phyloP scores from a whole-genome alignment of 2,888 invertebrate genomes.

The Heliconius aoede region DNA sequence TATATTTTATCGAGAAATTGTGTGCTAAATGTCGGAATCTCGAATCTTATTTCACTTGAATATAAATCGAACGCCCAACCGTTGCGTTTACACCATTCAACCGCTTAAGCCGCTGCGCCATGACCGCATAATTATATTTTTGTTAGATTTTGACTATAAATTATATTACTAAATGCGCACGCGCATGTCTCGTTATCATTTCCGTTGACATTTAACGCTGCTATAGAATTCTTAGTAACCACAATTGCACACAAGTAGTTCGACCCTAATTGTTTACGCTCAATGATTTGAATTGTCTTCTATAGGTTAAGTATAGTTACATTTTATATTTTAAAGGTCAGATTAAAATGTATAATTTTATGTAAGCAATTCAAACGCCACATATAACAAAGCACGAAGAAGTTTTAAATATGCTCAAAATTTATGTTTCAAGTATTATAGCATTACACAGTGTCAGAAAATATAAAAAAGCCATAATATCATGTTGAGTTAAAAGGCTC shows the following conservation, averaged over 20 bases:
- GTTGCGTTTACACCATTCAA: neutral
- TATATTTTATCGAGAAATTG: too few species aligned
- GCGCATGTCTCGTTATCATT: constrained; percentile 59
- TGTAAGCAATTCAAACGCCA: neutral
- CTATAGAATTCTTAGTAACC: constrained; percentile 42
- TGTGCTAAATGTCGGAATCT: too few species aligned
- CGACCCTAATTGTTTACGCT: constrained; percentile 43
- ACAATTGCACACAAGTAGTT: constrained; percentile 9
- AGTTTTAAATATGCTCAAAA: neutral
- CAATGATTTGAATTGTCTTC: constrained; percentile 15
- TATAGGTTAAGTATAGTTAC: neutral
- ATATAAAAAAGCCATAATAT: too few species aligned
- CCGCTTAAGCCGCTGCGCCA: too few species aligned
- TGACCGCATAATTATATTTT: neutral
- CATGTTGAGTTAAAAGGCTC: too few species aligned
- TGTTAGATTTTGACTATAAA: neutral
- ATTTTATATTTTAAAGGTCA: constrained; percentile 13
- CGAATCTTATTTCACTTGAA: neutral
- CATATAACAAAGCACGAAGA: neutral
- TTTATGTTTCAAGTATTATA: too few species aligned
- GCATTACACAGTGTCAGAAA: too few species aligned
- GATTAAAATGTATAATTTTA: neutral
- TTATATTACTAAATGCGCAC: constrained; percentile 52
- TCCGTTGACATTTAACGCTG: constrained; percentile 64
- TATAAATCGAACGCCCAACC: neutral